Base-by-base conservation (phyloP, 2,888 invertebrate species). In the Mechanitis messenoides region DNA sequence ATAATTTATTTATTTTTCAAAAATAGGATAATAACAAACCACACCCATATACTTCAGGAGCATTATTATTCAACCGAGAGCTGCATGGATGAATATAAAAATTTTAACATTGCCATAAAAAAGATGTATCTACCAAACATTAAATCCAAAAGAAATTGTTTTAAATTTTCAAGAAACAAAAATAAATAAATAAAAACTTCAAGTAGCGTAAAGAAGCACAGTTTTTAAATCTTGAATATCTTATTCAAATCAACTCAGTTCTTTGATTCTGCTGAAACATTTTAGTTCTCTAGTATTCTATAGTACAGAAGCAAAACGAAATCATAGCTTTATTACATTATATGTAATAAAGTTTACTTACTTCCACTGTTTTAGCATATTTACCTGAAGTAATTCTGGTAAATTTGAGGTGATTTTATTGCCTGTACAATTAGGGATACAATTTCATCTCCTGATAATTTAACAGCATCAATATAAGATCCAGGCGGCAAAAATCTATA, bases 401-500 rank as follows among this genome's bases (percentile, higher is more conserved):
- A 86, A 2, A 74, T 63, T 1, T 68, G 58, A 2, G 65, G 74
- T 46, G 79, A 70, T 5, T 65, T 69, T 2, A 83, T 79, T 1
- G 84, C 80, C 45, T 72, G 68, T 2, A 71, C 46, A 67, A 87
- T 82, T 46, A 75, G 55, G 0, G 68, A 55, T 2, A 79, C 84
- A 1, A 86, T 65, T 57, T 71, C 64, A 5, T 69, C 65, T 0
- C 77, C 69, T n/a, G 71, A 72, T 38, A 78, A 59, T 60, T 70
- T 66, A 7, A 68, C 65, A 5, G 85, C 85, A 53, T 87, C 73
- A 9, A 87, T 77, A 55, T 84, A 86, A 0, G 87, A 85, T 3
- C 75, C 74, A 0, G 86, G 85, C 3, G 87, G 86, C 7, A 87
- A 69, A 64, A 86, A 87, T 46, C 86, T 86, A 59, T 5, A 65